A percentile compares a stretch with the other conserved stretches of the same genome.
Conservation (phyloP, 2,113 vertebrate species). For the Equus przewalskii region DNA sequence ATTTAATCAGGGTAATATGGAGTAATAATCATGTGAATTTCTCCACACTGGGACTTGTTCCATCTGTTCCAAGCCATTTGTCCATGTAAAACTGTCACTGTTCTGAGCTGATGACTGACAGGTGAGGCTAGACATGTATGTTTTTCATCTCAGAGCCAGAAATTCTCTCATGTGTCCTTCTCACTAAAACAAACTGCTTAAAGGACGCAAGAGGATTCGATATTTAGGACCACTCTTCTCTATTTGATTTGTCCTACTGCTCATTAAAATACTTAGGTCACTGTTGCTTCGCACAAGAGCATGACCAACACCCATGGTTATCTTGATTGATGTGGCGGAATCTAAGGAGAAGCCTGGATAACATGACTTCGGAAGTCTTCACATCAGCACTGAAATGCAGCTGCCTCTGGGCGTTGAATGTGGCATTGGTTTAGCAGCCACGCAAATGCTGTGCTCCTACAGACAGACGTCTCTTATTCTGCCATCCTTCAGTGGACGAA, state of each 20-base stretch:
- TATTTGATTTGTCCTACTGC: not conserved
- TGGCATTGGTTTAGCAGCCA: too few relatives aligned
- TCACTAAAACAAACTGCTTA: not conserved
- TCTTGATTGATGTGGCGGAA: not conserved
- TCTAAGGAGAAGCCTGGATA: too few relatives aligned
- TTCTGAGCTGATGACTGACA: not conserved
- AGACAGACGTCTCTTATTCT: not conserved
- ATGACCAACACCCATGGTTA: too few relatives aligned
- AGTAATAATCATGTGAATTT: constrained; percentile 70
- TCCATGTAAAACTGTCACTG: constrained; percentile 52
- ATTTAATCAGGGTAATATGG: constrained; percentile 69
- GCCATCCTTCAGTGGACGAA: not conserved
- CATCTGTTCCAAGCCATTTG: constrained; percentile 72
- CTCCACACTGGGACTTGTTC: not conserved
- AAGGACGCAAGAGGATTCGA: not conserved
- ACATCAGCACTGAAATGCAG: not conserved
- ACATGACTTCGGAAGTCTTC: too few relatives aligned
- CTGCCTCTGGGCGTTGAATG: too few relatives aligned
- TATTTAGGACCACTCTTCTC: not conserved
- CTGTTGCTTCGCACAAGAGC: not conserved
- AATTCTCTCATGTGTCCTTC: not conserved
- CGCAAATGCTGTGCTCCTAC: fast-evolving
- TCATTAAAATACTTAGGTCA: not conserved
- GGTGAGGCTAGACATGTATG: not conserved
- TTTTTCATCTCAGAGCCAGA: constrained; percentile 17